phyloP scores from a whole-genome alignment of 2,888 invertebrate species.

The Tipula helvola region DNA sequence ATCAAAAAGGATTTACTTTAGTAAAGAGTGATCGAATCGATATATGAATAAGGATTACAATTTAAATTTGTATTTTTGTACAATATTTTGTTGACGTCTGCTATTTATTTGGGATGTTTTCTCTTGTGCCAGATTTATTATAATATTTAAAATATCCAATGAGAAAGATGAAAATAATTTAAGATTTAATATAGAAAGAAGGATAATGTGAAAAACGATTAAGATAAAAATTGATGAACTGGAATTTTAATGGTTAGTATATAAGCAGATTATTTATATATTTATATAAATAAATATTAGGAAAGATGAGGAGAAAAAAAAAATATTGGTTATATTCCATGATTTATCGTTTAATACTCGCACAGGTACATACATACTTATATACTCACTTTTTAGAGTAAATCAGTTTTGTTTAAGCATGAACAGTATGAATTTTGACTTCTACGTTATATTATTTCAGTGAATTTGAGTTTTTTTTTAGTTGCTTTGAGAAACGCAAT shows the following conservation, averaged over 20 bases:
- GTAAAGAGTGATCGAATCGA: not conserved
- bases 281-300: not conserved
- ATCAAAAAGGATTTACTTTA: not conserved
- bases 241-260: not conserved
- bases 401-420: not conserved
- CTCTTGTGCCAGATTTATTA: not conserved
- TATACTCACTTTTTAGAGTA: not conserved
- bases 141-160: not conserved
- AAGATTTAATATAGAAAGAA: not conserved
- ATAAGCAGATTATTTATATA: not conserved
- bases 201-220: not conserved
- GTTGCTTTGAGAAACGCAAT: not conserved
- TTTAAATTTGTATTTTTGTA: not conserved
- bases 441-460: not conserved
- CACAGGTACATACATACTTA: not conserved
- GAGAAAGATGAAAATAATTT: not conserved
- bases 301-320: not conserved
- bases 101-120: not conserved
- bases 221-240: slow-evolving; percentile 4
- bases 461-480: not conserved
- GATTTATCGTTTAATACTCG: not conserved
- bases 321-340: not conserved
- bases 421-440: not conserved
- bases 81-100: not conserved
- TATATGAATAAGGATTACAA: not conserved